A percentile compares a stretch with the other conserved stretches of the same genome.
phyloP scores from a whole-genome alignment of 2,888 invertebrate genomes.

The Drosophila pegasa region DNA sequence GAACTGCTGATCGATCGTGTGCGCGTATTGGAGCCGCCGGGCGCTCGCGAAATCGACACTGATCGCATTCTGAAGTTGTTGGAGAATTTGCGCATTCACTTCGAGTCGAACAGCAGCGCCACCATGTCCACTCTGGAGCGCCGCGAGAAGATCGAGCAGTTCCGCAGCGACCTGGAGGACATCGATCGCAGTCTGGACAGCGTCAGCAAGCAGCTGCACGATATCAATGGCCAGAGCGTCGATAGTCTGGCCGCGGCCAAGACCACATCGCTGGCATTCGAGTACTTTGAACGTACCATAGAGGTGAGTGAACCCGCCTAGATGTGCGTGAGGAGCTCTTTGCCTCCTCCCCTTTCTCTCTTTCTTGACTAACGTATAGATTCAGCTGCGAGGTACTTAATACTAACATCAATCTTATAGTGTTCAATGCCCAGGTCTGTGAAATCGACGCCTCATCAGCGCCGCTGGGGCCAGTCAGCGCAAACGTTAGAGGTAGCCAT shows the following conservation, averaged over 20 bases:
- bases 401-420: constrained; percentile 65
- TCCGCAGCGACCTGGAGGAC: constrained; percentile 89
- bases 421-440: constrained; percentile 81
- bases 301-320: constrained; percentile 86
- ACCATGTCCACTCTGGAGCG: constrained; percentile 88
- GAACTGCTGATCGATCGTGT: constrained; percentile 89
- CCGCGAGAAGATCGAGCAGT: constrained; percentile 89
- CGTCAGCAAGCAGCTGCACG: constrained; percentile 87
- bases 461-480: constrained; percentile 78
- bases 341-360: not conserved
- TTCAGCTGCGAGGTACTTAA: constrained; percentile 15
- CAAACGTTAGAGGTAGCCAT: constrained; percentile 74
- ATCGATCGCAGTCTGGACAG: constrained; percentile 90
- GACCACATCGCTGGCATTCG: constrained; percentile 89
- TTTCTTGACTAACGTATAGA: constrained; percentile 2
- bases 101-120: constrained; percentile 88
- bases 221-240: constrained; percentile 89
- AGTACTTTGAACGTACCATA: constrained; percentile 91
- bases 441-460: constrained; percentile 79
- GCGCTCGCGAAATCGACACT: constrained; percentile 89
- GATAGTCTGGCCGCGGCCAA: constrained; percentile 90
- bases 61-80: constrained; percentile 88
- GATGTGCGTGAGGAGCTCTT: not conserved
- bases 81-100: constrained; percentile 87
- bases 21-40: constrained; percentile 89